Percentiles rank a stretch among this genome's conserved stretches.
Conservation (phyloP, 2,888 invertebrate genomes). For the Platycheirus rosarum region DNA sequence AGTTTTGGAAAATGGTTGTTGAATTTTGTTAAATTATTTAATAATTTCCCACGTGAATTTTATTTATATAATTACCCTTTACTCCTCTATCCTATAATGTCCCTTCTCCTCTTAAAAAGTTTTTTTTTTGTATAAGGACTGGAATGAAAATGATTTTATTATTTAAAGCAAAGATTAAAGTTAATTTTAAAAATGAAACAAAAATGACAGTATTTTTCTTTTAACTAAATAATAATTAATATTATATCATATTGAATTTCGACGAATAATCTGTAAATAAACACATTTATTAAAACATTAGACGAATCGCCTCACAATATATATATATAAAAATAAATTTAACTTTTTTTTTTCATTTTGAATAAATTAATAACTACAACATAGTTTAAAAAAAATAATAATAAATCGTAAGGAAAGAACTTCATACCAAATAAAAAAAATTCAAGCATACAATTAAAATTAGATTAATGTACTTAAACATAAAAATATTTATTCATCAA, state of each 20-base stretch:
- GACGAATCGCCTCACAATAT: constrained; percentile 74
- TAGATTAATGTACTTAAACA: constrained; percentile 49
- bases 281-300: constrained; percentile 30
- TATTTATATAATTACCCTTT: constrained; percentile 39
- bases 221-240: constrained; percentile 42
- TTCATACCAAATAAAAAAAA: constrained; percentile 68
- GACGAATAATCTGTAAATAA: constrained; percentile 63
- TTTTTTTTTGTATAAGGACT: constrained; percentile 45
- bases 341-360: constrained; percentile 42
- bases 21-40: constrained; percentile 63
- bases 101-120: neutral
- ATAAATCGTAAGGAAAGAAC: constrained; percentile 53
- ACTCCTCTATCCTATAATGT: no score
- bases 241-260: constrained; percentile 50
- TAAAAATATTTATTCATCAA: constrained; percentile 68
- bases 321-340: constrained; percentile 48
- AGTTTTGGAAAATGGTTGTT: constrained; percentile 68
- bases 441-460: constrained; percentile 31
- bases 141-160: constrained; percentile 42
- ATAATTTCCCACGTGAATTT: constrained; percentile 18
- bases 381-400: constrained; percentile 27
- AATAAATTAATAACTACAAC: constrained; percentile 54
- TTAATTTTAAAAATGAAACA: constrained; percentile 62
- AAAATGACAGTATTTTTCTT: constrained; percentile 74
- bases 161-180: constrained; percentile 28